A percentile compares a stretch with the other conserved stretches of the same genome.
These are phyloP conservation scores for Dasyornis broadbenti DNA, from an alignment of 2,113 vertebrate genomes.

Conservation along the genomic window DNA sequence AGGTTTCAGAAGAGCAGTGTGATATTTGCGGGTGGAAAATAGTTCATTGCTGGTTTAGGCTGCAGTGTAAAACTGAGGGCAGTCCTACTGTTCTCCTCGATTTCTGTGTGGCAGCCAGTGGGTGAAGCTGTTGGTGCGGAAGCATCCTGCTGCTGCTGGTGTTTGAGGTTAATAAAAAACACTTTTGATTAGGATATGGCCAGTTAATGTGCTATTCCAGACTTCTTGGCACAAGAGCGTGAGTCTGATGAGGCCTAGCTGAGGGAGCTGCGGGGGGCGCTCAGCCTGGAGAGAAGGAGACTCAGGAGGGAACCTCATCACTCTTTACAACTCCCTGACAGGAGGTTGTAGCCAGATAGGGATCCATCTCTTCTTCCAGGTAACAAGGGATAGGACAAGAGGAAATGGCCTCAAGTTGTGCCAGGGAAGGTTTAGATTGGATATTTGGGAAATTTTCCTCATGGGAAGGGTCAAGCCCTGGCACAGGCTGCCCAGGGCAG, in stretches of 20 bases:
- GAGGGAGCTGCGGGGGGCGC: background rate
- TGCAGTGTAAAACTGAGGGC: background rate
- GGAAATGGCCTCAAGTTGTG: background rate
- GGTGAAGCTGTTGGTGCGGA: background rate
- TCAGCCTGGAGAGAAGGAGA: background rate
- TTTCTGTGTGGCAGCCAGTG: background rate
- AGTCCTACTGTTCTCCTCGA: fast-evolving
- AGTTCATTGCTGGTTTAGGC: background rate
- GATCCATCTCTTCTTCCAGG: background rate
- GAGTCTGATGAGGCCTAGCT: background rate
- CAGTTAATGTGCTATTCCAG: background rate
- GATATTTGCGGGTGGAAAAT: background rate
- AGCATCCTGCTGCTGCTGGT: background rate
- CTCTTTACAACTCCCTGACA: background rate
- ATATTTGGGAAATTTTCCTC: background rate
- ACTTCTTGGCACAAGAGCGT: background rate
- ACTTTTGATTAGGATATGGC: background rate
- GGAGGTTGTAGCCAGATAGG: background rate
- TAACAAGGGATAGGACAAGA: background rate
- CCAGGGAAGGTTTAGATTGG: background rate
- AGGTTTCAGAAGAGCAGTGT: background rate
- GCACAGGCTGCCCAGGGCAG: background rate
- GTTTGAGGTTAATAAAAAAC: background rate
- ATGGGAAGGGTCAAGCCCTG: background rate
- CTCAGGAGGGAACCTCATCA: background rate